Percentiles rank a stretch among this genome's conserved stretches.
Evolutionary conservation across 2,113 vertebrate genomes (phyloP).

Genomic region (Hiodon alosoides): DNA sequence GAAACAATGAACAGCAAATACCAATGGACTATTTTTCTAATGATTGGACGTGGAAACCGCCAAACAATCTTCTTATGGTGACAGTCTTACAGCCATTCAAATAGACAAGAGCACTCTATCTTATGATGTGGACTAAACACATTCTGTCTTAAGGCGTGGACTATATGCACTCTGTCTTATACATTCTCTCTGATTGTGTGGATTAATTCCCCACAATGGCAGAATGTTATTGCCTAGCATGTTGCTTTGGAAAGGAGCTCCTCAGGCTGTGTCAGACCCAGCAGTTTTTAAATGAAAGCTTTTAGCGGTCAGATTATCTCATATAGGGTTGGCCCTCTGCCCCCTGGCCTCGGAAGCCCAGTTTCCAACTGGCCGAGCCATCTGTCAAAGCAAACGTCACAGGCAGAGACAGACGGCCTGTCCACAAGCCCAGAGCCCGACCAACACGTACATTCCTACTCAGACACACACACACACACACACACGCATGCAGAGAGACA

Average conservation of each 20-base stretch:
- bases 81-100: too few relatives aligned
- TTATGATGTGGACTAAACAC: too few relatives aligned
- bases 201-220: background rate
- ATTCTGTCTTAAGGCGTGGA: too few relatives aligned
- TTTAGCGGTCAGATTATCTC: slow-evolving; percentile 70
- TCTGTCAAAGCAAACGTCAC: slow-evolving; percentile 63
- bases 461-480: background rate
- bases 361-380: slow-evolving; percentile 65
- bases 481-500: background rate
- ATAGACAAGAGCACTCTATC: too few relatives aligned
- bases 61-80: too few relatives aligned
- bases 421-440: slow-evolving; percentile 37
- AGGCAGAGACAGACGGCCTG: slow-evolving; percentile 52
- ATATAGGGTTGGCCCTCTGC: slow-evolving; percentile 43
- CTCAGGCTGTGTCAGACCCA: slow-evolving; percentile 44
- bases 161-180: too few relatives aligned
- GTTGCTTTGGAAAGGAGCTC: slow-evolving; percentile 42
- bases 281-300: slow-evolving; percentile 62
- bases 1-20: too few relatives aligned
- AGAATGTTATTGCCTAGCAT: slow-evolving; percentile 21
- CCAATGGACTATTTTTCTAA: too few relatives aligned
- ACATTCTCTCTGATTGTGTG: too few relatives aligned
- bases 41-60: too few relatives aligned
- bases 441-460: background rate
- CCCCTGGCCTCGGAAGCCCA: slow-evolving; percentile 48